A percentile compares a stretch with the other conserved stretches of the same genome.
Conservation (phyloP, 2,888 invertebrate genomes). For the Cantharis rufa region DNA sequence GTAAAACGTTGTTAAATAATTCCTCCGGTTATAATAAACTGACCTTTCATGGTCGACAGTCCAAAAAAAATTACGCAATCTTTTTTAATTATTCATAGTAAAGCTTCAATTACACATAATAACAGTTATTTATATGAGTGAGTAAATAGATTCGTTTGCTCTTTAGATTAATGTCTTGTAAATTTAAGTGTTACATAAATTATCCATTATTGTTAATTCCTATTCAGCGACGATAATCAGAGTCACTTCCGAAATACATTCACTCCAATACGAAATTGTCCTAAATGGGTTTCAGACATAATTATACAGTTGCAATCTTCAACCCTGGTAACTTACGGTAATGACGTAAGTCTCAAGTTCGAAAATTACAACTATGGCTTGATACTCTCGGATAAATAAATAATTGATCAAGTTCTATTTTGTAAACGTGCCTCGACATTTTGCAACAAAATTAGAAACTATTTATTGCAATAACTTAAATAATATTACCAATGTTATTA, state of each 20-base stretch:
- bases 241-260: neutral
- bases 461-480: neutral
- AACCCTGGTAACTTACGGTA: too few relatives aligned
- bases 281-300: neutral
- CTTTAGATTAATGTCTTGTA: neutral
- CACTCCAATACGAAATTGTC: neutral
- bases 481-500: neutral
- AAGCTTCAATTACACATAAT: neutral
- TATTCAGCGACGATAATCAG: neutral
- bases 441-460: neutral
- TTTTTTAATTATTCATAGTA: neutral
- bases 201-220: neutral
- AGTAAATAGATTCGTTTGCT: neutral
- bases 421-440: neutral
- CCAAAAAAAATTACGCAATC: neutral
- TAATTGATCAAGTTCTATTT: neutral
- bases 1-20: neutral
- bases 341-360: too few relatives aligned
- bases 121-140: constrained; percentile 2
- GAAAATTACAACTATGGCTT: neutral
- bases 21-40: neutral
- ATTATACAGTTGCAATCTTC: too few relatives aligned
- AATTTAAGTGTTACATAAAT: neutral
- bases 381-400: neutral
- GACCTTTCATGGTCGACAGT: constrained; percentile 1